Percentiles rank a stretch among this genome's conserved stretches.
Evolutionary conservation across 1,140 invertebrate genomes (phyloP).

Genomic region (Saccostrea echinata): DNA sequence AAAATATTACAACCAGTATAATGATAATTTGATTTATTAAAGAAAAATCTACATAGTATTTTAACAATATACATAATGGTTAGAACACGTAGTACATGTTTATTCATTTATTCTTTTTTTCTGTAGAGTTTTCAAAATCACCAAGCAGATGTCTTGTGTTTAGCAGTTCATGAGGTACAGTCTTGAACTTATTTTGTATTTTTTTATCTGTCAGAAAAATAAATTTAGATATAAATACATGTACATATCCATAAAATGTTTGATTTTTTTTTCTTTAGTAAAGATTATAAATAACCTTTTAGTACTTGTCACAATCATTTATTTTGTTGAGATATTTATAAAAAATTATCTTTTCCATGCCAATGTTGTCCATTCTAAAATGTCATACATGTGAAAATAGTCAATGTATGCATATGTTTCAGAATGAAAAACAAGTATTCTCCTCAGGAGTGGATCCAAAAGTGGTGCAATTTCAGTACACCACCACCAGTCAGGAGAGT

Average conservation of each 20-base stretch:
- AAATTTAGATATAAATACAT: too few relatives aligned
- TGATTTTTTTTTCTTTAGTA: too few relatives aligned
- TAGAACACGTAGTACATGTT: neutral
- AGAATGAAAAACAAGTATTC: constrained; percentile 73
- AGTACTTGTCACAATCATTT: too few relatives aligned
- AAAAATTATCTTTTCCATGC: too few relatives aligned
- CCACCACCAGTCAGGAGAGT: constrained; percentile 79
- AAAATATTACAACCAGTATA: neutral
- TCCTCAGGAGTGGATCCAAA: constrained; percentile 87
- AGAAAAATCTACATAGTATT: neutral
- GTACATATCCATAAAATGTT: too few relatives aligned
- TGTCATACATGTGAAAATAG: neutral
- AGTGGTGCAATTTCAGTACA: constrained; percentile 86
- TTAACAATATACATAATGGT: neutral
- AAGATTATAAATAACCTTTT: too few relatives aligned
- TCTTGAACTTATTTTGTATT: too few relatives aligned
- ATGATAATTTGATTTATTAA: neutral
- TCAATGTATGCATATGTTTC: neutral
- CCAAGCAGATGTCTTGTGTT: constrained; percentile 88
- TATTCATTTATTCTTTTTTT: constrained; percentile 29
- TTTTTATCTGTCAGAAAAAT: too few relatives aligned
- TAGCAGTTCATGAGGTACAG: constrained; percentile 85
- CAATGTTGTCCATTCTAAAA: neutral
- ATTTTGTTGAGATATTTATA: too few relatives aligned
- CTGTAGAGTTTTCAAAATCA: constrained; percentile 87